Evolutionary conservation across 1,140 invertebrate genomes (phyloP), one percentile per base, ranked within the genome.

Genomic region (Cydia pomonella): DNA sequence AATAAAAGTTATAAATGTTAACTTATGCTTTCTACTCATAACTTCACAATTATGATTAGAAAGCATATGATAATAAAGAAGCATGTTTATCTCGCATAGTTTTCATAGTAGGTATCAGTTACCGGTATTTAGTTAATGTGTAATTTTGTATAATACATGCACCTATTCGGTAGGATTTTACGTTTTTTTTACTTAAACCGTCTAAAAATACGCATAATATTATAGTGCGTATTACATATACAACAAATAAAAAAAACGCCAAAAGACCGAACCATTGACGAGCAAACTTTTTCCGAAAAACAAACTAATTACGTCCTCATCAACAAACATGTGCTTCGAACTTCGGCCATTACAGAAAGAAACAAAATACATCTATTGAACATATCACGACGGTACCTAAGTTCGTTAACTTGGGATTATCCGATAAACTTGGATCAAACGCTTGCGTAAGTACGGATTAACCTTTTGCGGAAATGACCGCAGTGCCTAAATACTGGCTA

Each of bases 331-430:
- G 53, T 59, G 63, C 63, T n/a, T 9, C 12, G n/a, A 69, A 69
- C 27, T 69, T 33, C 27, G 29, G n/a, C n/a, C 18, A 23, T 23
- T 59, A 59, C 53, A 59, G 53, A 59, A 59, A 23, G 21, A 59
- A 69, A 69, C 64, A 69, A 69, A 66, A 69, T 38, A 69, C 64
- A 7, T 16, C 6, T 33, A 69, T 69, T 69, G 64, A 21, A 69
- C 64, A 41, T 38, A 69, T 69, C 5, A 18, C 64, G 64, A 0
- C 41, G 41, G 13, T 66, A 66, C n/a, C 53, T 23, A 59, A 69
- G 64, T 41, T 69, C 25, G 64, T 69, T 69, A 69, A 69, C 64
- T 69, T 10, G 64, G 64, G 64, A 69, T 69, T 69, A 69, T 33
- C 64, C 7, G 64, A 33, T 18, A 33, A 66, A 66, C 64, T 66